phyloP scores from a whole-genome alignment of 1,140 invertebrate species.

The Dermatophagoides farinae region DNA sequence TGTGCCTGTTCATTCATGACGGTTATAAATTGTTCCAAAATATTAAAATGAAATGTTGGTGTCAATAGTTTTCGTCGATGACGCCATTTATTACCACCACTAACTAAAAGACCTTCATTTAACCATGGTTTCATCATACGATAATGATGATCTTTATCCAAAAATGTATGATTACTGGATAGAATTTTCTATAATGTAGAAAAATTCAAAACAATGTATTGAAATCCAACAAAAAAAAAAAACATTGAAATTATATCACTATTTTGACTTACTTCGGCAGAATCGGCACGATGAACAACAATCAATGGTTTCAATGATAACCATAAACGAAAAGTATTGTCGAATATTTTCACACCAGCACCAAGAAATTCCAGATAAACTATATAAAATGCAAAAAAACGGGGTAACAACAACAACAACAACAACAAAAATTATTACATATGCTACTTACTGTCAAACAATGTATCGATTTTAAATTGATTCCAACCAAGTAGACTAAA shows the following conservation, averaged over 20 bases:
- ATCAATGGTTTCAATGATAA: not conserved
- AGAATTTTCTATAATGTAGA: too few species aligned
- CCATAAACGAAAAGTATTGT: not conserved
- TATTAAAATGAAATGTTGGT: slow-evolving; percentile 35
- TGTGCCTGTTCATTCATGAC: slow-evolving; percentile 32
- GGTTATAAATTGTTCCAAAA: slow-evolving; percentile 31
- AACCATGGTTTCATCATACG: slow-evolving; percentile 52
- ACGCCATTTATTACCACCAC: slow-evolving; percentile 29
- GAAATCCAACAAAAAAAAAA: too few species aligned
- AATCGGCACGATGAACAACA: not conserved
- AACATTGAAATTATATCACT: not conserved
- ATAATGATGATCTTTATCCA: slow-evolving; percentile 32
- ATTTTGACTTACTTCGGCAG: not conserved
- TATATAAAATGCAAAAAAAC: too few species aligned
- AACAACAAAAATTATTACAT: too few species aligned
- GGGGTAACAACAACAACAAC: too few species aligned
- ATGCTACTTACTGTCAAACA: too few species aligned
- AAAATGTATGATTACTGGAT: too few species aligned
- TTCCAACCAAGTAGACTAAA: too few species aligned
- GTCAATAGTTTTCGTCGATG: slow-evolving; percentile 31
- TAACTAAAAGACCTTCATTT: slow-evolving; percentile 60
- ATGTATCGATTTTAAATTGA: too few species aligned
- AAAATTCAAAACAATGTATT: too few species aligned
- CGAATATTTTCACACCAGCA: too few species aligned
- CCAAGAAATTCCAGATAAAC: too few species aligned